phyloP scores from a whole-genome alignment of 2,888 invertebrate species.

The Callyntrura guangdongensis region DNA sequence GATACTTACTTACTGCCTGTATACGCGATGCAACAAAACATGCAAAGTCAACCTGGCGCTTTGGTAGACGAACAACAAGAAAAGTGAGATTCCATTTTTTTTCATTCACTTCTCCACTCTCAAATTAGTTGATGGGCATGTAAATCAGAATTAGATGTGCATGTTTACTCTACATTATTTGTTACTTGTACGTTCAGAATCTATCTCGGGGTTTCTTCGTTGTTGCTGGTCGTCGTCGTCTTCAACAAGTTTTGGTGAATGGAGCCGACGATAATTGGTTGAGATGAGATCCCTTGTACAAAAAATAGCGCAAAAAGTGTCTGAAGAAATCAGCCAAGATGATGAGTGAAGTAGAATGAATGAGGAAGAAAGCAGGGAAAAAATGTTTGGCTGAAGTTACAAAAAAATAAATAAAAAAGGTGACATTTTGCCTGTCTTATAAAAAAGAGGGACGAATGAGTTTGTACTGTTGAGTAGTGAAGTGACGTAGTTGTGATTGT shows the following conservation, averaged over 20 bases:
- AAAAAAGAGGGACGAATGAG: neutral
- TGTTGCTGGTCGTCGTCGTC: neutral
- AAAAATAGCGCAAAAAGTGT: slow-evolving; percentile 10
- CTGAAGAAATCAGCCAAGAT: slow-evolving; percentile 22
- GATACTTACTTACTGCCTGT: neutral
- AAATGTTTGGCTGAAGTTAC: slow-evolving; percentile 12
- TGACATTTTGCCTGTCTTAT: neutral
- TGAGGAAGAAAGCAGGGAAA: slow-evolving; percentile 43
- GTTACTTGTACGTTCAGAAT: slow-evolving; percentile 24
- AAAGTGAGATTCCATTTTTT: slow-evolving; percentile 52
- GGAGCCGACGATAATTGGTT: slow-evolving; percentile 77
- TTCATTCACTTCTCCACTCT: slow-evolving; percentile 45
- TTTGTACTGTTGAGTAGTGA: neutral
- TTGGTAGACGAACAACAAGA: slow-evolving; percentile 51
- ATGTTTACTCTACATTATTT: slow-evolving; percentile 69
- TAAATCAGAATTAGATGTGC: slow-evolving; percentile 80
- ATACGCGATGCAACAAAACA: neutral
- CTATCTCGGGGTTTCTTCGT: neutral
- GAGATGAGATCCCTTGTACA: slow-evolving; percentile 72
- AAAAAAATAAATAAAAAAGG: neutral
- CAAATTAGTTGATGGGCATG: slow-evolving; percentile 78
- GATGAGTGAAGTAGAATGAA: slow-evolving; percentile 30
- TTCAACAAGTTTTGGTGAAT: slow-evolving; percentile 55
- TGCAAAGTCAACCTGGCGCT: slow-evolving; percentile 11
- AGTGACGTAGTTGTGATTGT: neutral